Evolutionary conservation across 2,888 invertebrate genomes (phyloP), one percentile per base, ranked within the genome.

Genomic region (Macrophya alboannulata): DNA sequence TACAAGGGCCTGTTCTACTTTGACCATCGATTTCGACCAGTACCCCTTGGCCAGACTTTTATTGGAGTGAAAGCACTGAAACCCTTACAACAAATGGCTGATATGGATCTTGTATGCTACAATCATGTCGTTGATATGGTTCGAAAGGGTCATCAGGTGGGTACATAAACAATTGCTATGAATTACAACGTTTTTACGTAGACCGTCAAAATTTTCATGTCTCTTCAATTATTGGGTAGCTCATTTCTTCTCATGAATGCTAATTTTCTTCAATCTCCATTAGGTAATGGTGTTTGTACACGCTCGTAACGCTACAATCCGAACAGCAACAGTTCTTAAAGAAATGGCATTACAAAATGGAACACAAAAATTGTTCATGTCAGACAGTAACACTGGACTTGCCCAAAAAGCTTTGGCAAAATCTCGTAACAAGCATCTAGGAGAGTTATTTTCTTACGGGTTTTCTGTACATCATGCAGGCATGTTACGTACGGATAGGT

Each of bases 381-480:
- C 96, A 0, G 96, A 96, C 55, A 94, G 95, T 0, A 94, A 95
- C 0, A 95, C 95, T 0, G 95, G 97, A 6, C 95, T 96, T 88
- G 97, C 97, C 0, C 95, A 95, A 86, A 97, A 96, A 90, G 94
- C 96, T 1, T 96, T 97, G 48, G 95, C 95, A 55, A 96, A 95
- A 89, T 97, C 97, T 83, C 95, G 96, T 83, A 99, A 98, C 92
- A 97, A 97, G 89, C 96, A 97, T 90, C 94, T 99, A 62, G 95
- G 95, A 0, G 98, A 99, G 88, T 93, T 99, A 72, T 98, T 99
- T 90, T 95, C 96, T 0, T 95, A 95, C 91, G 99, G 99, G 0
- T 96, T 99, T 90, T 98, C 97, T 2, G 97, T 99, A 89, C 99
- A 99, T 95, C 99, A 99, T 94, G 99, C 99, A 43, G 99, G 99